Percentiles rank a stretch among this genome's conserved stretches.
Conservation (phyloP, 2,888 invertebrate genomes). For the Neoscelio sp. region DNA sequence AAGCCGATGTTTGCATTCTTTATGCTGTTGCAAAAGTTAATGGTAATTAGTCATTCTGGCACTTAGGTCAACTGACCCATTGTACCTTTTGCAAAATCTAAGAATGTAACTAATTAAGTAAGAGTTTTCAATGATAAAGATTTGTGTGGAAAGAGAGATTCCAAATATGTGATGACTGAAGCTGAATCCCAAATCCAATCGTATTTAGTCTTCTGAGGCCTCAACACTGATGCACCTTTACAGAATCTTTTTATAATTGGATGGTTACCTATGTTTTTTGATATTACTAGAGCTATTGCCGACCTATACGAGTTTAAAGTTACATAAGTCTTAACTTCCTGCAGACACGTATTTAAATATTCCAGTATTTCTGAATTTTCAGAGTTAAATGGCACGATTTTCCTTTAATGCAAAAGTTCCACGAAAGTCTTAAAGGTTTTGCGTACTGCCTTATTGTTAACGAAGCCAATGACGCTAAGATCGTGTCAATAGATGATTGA, state of each 20-base stretch:
- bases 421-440: slow-evolving; percentile 5
- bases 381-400: neutral
- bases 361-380: neutral
- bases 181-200: slow-evolving; percentile 7
- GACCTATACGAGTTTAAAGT: slow-evolving; percentile 14
- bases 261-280: neutral
- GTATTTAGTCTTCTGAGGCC: slow-evolving; percentile 4
- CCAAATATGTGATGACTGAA: too few species aligned
- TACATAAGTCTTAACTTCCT: neutral
- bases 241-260: slow-evolving; percentile 19
- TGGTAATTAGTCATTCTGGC: too few species aligned
- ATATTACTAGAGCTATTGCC: neutral
- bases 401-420: neutral
- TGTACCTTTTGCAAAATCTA: too few species aligned
- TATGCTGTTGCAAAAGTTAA: too few species aligned
- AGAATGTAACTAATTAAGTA: too few species aligned
- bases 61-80: too few species aligned
- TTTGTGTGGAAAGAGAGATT: too few species aligned
- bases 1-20: too few species aligned
- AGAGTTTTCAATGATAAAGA: too few species aligned
- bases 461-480: neutral
- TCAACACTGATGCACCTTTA: slow-evolving; percentile 13
- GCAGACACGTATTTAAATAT: neutral
- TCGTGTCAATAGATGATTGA: neutral
- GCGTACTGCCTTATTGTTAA: neutral